These are phyloP conservation scores for Drosophila burlai DNA, from an alignment of 1,140 invertebrate species.

Conservation along the genomic window DNA sequence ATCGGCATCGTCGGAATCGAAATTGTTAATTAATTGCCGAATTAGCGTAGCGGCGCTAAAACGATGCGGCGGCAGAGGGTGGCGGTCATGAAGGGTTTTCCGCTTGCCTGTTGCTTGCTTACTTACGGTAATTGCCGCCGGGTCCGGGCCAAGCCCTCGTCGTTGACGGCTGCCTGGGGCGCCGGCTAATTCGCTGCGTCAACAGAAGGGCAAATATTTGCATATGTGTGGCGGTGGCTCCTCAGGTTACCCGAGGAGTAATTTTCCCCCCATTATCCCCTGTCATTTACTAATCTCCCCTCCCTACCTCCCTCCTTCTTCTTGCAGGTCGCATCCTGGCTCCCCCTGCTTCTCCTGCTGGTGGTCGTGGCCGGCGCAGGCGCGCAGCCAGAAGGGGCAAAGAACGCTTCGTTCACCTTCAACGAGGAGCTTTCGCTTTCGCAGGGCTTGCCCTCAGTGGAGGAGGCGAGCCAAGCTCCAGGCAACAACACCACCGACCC, in stretches of 20 bases:
- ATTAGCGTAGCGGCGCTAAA: slow-evolving; percentile 50
- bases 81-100: slow-evolving; percentile 14
- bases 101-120: slow-evolving; percentile 11
- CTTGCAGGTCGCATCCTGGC: slow-evolving; percentile 14
- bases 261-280: background rate
- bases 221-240: slow-evolving; percentile 6
- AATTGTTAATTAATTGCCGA: slow-evolving; percentile 67
- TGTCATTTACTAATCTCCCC: background rate
- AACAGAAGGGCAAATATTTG: slow-evolving; percentile 59
- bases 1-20: slow-evolving; percentile 15
- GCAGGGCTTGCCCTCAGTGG: background rate
- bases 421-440: background rate
- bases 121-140: slow-evolving; percentile 32
- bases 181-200: slow-evolving; percentile 35
- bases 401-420: background rate
- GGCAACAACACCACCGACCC: background rate
- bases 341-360: slow-evolving; percentile 27
- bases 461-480: slow-evolving; percentile 2
- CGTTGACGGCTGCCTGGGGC: slow-evolving; percentile 2
- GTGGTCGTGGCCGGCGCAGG: slow-evolving; percentile 22
- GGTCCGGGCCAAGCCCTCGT: slow-evolving; percentile 31
- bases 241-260: background rate
- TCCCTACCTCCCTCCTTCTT: background rate
- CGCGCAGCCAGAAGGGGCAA: slow-evolving; percentile 31
- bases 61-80: background rate